Evolutionary conservation across 2,888 invertebrate species (phyloP), one percentile per base, ranked within the genome.

Genomic region (Hypselothyrea guttata): DNA sequence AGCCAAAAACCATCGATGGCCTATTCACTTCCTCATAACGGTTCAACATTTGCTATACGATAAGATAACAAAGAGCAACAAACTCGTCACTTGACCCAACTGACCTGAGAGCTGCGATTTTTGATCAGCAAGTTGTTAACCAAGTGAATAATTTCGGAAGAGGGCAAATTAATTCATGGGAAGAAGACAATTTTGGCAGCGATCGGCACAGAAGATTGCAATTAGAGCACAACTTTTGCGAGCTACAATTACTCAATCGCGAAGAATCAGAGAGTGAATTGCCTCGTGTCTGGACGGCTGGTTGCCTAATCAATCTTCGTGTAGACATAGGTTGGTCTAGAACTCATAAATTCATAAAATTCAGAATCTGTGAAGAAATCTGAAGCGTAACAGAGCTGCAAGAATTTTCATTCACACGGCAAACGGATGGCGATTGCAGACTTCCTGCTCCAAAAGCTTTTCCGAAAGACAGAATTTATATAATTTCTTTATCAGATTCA

Each of bases 401-500:
- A 34, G 54, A 72, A 22, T 60, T 60, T 64, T 48, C 61, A 75
- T 76, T 78, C 71, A 79, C 78, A 79, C 71, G 68, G 53, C 74
- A 60, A 59, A 48, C 67, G 72, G 63, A 65, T 59, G 71, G 61
- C 71, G 71, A 83, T 83, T 71, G 78, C 51, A 57, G 76, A 78
- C 83, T 78, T 83, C 78, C 83, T 79, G 73, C 33, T 59, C 58
- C 59, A 47, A 64, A 58, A 65, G 70, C 75, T 78, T 65, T 70
- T 83, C 73, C 71, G 51, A 83, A 55, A 62, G 55, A 59, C 71
- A 73, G 68, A 76, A 73, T 78, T 83, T 76, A 75, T 83, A 71
- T 78, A 78, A 78, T 78, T 78, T 83, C 60, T 60, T 83, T 75
- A 78, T 78, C 79, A 69, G 79, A 76, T 73, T 66, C 44, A 63